These are phyloP conservation scores for Melierax canorus DNA, from an alignment of 2,113 vertebrate species.

Conservation along the genomic window DNA sequence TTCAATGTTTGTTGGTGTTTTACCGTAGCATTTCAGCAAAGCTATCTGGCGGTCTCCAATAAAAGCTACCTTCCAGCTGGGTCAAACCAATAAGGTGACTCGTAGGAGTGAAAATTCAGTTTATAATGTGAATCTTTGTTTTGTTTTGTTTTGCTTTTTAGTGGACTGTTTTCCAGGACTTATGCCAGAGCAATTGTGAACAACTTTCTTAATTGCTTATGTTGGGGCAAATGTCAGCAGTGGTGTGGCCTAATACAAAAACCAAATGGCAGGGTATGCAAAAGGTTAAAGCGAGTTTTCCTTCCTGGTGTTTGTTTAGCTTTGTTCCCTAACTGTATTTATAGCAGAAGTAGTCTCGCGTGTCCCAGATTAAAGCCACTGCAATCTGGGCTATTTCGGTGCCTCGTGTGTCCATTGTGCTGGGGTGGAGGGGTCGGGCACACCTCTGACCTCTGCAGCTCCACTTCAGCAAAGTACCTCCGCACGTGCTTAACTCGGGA, in stretches of 20 bases:
- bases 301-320: constrained; percentile 27
- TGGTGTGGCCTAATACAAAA: background rate
- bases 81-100: background rate
- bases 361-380: background rate
- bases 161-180: background rate
- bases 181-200: background rate
- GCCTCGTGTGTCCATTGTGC: background rate
- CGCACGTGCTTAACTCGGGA: background rate
- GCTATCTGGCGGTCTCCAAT: background rate
- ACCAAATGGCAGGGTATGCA: background rate
- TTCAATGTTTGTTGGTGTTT: background rate
- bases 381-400: background rate
- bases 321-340: constrained; percentile 1
- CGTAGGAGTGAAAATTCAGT: background rate
- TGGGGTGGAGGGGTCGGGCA: background rate
- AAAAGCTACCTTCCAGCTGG: background rate
- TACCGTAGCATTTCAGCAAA: background rate
- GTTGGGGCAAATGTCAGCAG: constrained; percentile 13
- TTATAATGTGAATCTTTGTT: background rate
- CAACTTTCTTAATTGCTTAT: background rate
- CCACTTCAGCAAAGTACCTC: background rate
- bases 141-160: background rate
- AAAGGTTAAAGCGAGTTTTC: constrained; percentile 2
- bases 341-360: background rate
- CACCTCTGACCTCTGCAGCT: background rate